These are phyloP conservation scores for Athetis lepigone DNA, from an alignment of 2,888 invertebrate genomes.

Conservation along the genomic window DNA sequence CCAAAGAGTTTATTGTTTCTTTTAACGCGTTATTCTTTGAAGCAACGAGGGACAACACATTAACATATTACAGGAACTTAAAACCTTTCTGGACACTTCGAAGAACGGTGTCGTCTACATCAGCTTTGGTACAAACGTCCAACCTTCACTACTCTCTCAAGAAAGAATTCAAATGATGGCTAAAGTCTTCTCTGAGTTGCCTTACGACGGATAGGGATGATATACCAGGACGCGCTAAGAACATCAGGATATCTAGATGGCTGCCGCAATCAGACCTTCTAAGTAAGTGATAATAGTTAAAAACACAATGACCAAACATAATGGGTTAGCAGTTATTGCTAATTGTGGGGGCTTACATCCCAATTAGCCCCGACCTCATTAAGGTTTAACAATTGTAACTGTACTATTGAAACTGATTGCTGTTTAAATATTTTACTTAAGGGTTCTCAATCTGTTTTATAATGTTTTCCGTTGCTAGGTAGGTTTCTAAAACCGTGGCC, in stretches of 20 bases:
- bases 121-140: constrained; percentile 82
- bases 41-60: too few species aligned
- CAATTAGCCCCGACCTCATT: neutral
- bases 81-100: constrained; percentile 77
- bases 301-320: neutral
- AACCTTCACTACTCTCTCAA: constrained; percentile 70
- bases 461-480: neutral
- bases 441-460: neutral
- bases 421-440: neutral
- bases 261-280: constrained; percentile 82
- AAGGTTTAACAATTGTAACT: too few species aligned
- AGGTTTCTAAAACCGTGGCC: neutral
- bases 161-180: constrained; percentile 71
- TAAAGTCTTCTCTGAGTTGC: constrained; percentile 73
- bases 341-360: neutral
- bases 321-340: neutral
- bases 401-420: neutral
- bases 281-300: constrained; percentile 66
- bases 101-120: constrained; percentile 82
- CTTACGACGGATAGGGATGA: constrained; percentile 71
- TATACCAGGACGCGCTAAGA: constrained; percentile 64
- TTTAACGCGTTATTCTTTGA: too few species aligned
- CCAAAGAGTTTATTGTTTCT: too few species aligned
- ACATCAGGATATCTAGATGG: constrained; percentile 73
- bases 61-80: constrained; percentile 75